Conservation (phyloP, 2,888 invertebrate genomes). For the Junonia oenone region DNA sequence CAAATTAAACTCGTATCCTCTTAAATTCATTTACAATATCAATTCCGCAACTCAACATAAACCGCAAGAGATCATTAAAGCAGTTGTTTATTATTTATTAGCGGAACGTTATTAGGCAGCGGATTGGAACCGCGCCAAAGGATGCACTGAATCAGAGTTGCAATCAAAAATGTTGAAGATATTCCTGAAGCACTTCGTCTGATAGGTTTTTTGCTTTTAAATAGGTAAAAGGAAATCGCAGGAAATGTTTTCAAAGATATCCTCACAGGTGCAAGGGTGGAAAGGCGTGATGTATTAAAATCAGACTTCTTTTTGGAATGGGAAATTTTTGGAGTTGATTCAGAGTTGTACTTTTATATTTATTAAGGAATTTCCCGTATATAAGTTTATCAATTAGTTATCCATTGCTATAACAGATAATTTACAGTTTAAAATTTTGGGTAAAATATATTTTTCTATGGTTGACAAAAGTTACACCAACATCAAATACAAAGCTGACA, state of each 20-base stretch:
- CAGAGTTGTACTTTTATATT: not conserved
- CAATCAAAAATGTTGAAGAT: constrained; percentile 15
- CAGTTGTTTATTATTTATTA: constrained; percentile 20
- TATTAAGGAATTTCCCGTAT: not conserved
- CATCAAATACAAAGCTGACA: too few relatives aligned
- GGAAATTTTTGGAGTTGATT: not conserved
- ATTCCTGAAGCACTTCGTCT: not conserved
- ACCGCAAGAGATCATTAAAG: constrained; percentile 21
- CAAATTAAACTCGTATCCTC: not conserved
- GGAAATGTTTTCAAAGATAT: not conserved
- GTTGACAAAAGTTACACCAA: too few relatives aligned
- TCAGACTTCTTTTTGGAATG: not conserved
- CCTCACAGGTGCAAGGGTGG: not conserved
- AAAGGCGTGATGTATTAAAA: not conserved
- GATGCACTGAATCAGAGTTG: constrained; percentile 31
- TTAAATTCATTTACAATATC: not conserved
- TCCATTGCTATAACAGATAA: not conserved
- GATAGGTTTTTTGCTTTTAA: not conserved
- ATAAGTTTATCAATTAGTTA: too few relatives aligned
- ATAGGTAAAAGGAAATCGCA: too few relatives aligned
- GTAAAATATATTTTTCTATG: too few relatives aligned
- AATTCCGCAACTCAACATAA: constrained; percentile 1
- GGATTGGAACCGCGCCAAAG: constrained; percentile 33
- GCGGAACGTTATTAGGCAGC: constrained; percentile 14
- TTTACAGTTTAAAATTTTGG: too few relatives aligned